phyloP scores from a whole-genome alignment of 2,888 invertebrate species.

The Drosophila antonietae region DNA sequence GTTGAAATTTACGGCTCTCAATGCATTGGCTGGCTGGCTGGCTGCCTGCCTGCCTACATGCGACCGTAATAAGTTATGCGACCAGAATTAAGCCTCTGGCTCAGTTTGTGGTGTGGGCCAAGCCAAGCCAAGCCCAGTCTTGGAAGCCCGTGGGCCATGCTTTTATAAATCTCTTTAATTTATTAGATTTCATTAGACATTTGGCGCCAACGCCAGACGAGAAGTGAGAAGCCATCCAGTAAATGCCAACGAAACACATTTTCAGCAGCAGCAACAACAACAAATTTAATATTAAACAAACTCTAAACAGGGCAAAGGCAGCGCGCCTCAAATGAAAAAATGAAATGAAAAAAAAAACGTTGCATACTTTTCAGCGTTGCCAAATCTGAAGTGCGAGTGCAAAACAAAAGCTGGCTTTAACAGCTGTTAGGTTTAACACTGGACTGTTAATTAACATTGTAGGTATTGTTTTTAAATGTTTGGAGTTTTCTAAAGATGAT shows the following conservation, averaged over 20 bases:
- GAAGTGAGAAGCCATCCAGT: neutral
- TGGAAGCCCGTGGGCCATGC: conserved; percentile 56
- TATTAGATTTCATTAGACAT: conserved; percentile 79
- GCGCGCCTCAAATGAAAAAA: conserved; percentile 57
- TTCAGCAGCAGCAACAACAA: conserved; percentile 16
- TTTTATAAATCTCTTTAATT: conserved; percentile 79
- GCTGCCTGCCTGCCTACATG: conserved; percentile 12
- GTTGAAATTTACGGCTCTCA: conserved; percentile 62
- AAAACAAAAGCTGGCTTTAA: too few species aligned
- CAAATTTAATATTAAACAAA: conserved; percentile 73
- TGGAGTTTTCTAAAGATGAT: too few species aligned
- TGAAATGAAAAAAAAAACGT: conserved; percentile 61
- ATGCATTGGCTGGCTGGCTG: conserved; percentile 51
- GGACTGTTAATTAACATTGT: too few species aligned
- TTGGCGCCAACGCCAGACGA: conserved; percentile 61
- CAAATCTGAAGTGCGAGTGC: neutral
- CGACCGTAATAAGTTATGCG: conserved; percentile 55
- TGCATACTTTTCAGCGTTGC: conserved; percentile 46
- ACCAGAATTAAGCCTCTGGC: conserved; percentile 50
- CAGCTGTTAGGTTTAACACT: too few species aligned
- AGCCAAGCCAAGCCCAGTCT: conserved; percentile 1
- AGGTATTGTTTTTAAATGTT: too few species aligned
- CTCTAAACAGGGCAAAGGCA: conserved; percentile 57
- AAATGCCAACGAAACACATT: conserved; percentile 16
- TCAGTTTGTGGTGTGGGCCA: neutral